phyloP scores from a whole-genome alignment of 2,888 invertebrate species.

The Bombylius discolor region DNA sequence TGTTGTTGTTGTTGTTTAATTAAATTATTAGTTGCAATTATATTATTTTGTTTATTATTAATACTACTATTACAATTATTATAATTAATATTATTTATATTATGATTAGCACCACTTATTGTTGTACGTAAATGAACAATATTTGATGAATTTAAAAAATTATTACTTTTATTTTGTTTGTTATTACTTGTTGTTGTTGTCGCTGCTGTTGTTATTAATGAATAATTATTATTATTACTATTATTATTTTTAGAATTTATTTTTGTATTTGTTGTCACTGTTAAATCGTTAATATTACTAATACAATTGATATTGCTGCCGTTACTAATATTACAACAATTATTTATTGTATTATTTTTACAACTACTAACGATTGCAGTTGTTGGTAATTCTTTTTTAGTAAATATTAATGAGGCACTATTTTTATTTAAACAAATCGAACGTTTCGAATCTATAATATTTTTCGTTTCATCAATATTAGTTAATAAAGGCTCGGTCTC shows the following conservation, averaged over 20 bases:
- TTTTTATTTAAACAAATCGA: slow-evolving; percentile 32
- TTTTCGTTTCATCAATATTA: slow-evolving; percentile 24
- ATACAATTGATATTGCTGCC: background rate
- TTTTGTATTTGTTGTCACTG: too few species aligned
- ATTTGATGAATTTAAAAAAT: background rate
- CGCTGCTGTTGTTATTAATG: background rate
- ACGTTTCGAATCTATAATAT: slow-evolving; percentile 26
- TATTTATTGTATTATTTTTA: background rate
- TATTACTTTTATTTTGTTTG: background rate
- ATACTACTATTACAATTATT: slow-evolving; percentile 1
- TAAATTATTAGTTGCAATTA: slow-evolving; percentile 4
- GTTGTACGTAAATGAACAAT: background rate
- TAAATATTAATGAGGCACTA: slow-evolving; percentile 34
- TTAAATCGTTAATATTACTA: too few species aligned
- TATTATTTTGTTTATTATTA: background rate
- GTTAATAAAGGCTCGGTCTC: slow-evolving; percentile 33
- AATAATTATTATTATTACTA: too few species aligned
- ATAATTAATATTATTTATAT: slow-evolving; percentile 15
- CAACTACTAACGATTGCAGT: slow-evolving; percentile 6
- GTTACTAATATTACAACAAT: background rate
- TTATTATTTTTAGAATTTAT: too few species aligned
- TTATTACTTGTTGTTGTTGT: slow-evolving; percentile 2
- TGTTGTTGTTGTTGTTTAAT: background rate
- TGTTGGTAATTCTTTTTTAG: slow-evolving; percentile 26
- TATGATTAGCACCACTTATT: slow-evolving; percentile 9